phyloP scores from a whole-genome alignment of 2,888 invertebrate species.

The Stratiomys singularior region DNA sequence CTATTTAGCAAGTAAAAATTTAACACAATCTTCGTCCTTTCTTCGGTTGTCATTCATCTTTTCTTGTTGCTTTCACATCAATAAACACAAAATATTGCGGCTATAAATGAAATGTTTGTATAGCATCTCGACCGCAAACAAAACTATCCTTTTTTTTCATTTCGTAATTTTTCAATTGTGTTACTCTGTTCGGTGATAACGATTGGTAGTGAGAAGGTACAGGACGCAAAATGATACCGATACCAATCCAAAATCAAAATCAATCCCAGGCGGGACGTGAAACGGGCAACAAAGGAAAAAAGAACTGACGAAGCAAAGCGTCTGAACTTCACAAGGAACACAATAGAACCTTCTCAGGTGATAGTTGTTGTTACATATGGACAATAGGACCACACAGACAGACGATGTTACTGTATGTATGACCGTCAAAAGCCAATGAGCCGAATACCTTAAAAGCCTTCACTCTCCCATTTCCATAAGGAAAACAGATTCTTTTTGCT shows the following conservation, averaged over 20 bases:
- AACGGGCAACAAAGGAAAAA: not conserved
- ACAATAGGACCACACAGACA: constrained; percentile 52
- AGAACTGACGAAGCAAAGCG: not conserved
- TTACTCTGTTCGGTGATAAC: constrained; percentile 6
- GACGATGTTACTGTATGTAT: constrained; percentile 44
- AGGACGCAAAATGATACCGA: constrained; percentile 31
- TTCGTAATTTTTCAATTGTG: not conserved
- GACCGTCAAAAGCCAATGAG: constrained; percentile 37
- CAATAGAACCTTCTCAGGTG: constrained; percentile 43
- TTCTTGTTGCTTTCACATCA: not conserved
- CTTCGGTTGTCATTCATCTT: not conserved
- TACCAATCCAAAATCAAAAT: not conserved
- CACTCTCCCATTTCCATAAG: not conserved
- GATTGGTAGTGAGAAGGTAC: not conserved
- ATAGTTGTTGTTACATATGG: constrained; percentile 31
- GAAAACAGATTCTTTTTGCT: not conserved
- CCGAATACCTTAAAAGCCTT: constrained; percentile 25
- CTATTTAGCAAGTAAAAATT: too few species aligned
- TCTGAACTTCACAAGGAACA: constrained; percentile 14
- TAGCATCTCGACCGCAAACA: constrained; percentile 37
- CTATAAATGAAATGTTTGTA: constrained; percentile 32
- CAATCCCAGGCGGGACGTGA: not conserved
- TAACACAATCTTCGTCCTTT: too few species aligned
- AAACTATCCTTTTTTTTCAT: not conserved
- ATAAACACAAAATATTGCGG: not conserved